Evolutionary conservation across 35 echinoderm and acorn worm genomes (phyloP).

Genomic region (Stichopus chloronotus): DNA sequence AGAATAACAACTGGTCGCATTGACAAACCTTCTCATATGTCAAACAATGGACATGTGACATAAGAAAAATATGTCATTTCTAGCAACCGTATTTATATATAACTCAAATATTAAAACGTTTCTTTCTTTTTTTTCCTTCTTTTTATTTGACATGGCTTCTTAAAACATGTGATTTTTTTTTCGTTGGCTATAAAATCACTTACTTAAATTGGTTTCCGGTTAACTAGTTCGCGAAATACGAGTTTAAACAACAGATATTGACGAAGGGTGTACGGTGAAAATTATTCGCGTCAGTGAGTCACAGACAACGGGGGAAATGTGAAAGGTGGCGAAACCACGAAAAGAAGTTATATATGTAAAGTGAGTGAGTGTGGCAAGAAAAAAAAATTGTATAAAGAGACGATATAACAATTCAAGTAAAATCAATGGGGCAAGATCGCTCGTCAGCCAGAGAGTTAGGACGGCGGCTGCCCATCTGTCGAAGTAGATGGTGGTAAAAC

Average conservation of each 20-base stretch:
- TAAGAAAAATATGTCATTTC: conserved; percentile 34
- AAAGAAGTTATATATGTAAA: not conserved
- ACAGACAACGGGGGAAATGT: not conserved
- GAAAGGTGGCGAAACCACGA: conserved; percentile 33
- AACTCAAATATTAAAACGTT: conserved; percentile 54
- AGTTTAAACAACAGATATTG: conserved; percentile 36
- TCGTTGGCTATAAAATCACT: conserved; percentile 48
- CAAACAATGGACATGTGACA: not conserved
- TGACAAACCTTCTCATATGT: not conserved
- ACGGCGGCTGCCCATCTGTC: conserved; percentile 49
- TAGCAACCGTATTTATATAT: not conserved
- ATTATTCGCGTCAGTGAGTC: conserved; percentile 46
- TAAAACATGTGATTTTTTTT: conserved; percentile 19
- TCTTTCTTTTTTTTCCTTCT: not conserved
- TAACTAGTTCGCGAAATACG: conserved; percentile 57
- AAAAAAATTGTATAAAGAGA: not conserved
- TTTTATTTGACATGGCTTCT: not conserved
- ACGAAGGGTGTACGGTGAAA: conserved; percentile 23
- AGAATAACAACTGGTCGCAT: conserved; percentile 46
- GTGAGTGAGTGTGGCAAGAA: not conserved
- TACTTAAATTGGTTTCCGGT: conserved; percentile 62
- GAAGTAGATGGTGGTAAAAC: not conserved
- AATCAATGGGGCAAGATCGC: conserved; percentile 15
- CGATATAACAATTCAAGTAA: not conserved
- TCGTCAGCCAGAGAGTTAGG: conserved; percentile 7